A percentile compares a stretch with the other conserved stretches of the same genome.
phyloP scores from a whole-genome alignment of 2,113 vertebrate genomes.

The Lamprologus ornatipinnis region DNA sequence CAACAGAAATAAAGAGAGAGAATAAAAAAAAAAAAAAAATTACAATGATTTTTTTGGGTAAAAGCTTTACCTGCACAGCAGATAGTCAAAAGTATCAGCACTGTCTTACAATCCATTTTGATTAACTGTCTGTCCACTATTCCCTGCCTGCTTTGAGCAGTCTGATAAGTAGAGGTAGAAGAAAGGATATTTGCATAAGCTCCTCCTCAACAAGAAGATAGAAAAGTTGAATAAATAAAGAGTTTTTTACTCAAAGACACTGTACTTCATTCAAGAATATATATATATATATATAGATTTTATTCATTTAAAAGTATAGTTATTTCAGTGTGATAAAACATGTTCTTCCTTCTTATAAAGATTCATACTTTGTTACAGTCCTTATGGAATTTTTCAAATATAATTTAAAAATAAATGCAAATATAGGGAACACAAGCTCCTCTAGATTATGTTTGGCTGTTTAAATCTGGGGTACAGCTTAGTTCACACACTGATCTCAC shows the following conservation, averaged over 20 bases:
- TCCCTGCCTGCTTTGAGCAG: accelerated
- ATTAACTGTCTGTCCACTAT: accelerated
- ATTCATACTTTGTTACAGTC: no score
- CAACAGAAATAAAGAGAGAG: neutral
- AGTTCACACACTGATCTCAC: neutral
- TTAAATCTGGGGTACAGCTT: neutral
- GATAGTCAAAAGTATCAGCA: accelerated
- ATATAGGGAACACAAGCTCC: neutral
- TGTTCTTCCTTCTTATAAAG: neutral
- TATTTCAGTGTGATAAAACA: neutral
- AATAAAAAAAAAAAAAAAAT: neutral
- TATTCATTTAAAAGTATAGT: neutral
- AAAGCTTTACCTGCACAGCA: neutral
- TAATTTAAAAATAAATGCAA: neutral
- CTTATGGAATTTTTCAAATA: neutral
- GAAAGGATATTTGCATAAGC: neutral
- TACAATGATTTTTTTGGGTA: neutral
- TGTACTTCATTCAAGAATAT: neutral
- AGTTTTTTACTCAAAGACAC: neutral
- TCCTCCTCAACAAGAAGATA: accelerated
- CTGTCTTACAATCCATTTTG: accelerated
- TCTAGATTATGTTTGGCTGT: neutral
- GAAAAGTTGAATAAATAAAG: accelerated
- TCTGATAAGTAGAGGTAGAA: accelerated
- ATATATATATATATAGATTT: neutral